Base-by-base conservation (phyloP, 1,140 invertebrate genomes). In the Cherax destructor region DNA sequence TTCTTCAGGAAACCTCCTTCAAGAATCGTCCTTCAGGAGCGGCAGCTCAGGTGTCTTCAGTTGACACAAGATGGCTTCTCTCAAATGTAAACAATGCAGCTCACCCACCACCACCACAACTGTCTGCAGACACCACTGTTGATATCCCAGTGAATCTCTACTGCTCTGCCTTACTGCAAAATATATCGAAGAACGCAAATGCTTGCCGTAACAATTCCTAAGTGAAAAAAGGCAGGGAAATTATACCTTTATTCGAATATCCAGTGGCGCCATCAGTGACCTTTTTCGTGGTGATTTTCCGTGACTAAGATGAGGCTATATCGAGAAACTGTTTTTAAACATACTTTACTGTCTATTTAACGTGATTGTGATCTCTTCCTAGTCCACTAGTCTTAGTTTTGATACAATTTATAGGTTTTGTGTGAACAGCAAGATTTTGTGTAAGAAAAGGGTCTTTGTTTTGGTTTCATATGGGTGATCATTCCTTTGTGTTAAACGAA, bases 391-490 rank as follows among this genome's bases (percentile, higher is more conserved):
- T 78, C 10, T 81, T 78, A 90, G 59, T 77, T 86, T 56, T 86
- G 72, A 86, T 77, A 90, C 59, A 61, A 18, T 83, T 77, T n/a
- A 69, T 50, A 24, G 59, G 56, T 41, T 78, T 76, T 77, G 74
- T 84, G 88, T 84, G 88, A 84, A 11, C 74, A 78, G 76, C 50
- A 56, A 74, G n/a, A 49, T 41, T 69, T 88, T 83, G 59, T 88
- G 52, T 72, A 56, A 49, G 18, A 61, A 61, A 80, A 47, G 47
- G 13, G 13, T 5, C 3, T 6, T 30, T 83, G 30, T 78, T 59
- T 79, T 80, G 76, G 30, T 88, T 78, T 61, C 13, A 49, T 4
- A 50, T n/a, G 83, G 81, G 78, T 72, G 81, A 65, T 50, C 88
- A 90, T 90, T 90, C 88, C 88, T 84, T 3, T 30, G 24, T 74